These are phyloP conservation scores for Cryptotermes secundus DNA, from an alignment of 1,140 invertebrate genomes.

Conservation along the genomic window DNA sequence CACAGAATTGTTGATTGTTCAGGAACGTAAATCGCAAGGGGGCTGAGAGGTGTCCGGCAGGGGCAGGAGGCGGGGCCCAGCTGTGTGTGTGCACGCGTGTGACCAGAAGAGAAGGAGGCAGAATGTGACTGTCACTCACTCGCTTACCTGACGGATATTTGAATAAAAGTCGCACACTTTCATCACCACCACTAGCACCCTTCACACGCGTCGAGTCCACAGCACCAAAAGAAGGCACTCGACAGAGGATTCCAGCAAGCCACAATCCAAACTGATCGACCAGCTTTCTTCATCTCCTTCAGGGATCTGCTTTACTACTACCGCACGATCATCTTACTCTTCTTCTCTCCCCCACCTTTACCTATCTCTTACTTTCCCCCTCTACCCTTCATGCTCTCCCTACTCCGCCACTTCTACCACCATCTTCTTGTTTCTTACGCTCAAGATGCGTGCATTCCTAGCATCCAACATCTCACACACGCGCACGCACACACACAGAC, in stretches of 20 bases:
- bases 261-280: not conserved
- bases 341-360: not conserved
- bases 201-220: not conserved
- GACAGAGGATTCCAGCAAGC: not conserved
- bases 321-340: not conserved
- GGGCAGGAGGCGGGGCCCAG: not conserved
- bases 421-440: not conserved
- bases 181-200: not conserved
- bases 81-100: not conserved
- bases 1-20: too few relatives aligned
- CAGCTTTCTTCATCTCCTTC: not conserved
- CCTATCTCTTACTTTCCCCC: not conserved
- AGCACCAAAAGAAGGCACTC: not conserved
- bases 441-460: conserved; percentile 28
- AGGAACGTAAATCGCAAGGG: too few relatives aligned
- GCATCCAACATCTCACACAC: conserved; percentile 28
- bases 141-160: not conserved
- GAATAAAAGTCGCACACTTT: not conserved
- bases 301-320: not conserved
- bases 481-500: too few relatives aligned
- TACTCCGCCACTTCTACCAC: not conserved
- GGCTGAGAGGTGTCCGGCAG: not conserved
- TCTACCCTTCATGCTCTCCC: not conserved
- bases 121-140: not conserved
- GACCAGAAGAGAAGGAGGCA: not conserved